These are phyloP conservation scores for Turritopsis rubra DNA, from an alignment of 30 jellyfish, hydroid and myxozoan species.

Conservation along the genomic window DNA sequence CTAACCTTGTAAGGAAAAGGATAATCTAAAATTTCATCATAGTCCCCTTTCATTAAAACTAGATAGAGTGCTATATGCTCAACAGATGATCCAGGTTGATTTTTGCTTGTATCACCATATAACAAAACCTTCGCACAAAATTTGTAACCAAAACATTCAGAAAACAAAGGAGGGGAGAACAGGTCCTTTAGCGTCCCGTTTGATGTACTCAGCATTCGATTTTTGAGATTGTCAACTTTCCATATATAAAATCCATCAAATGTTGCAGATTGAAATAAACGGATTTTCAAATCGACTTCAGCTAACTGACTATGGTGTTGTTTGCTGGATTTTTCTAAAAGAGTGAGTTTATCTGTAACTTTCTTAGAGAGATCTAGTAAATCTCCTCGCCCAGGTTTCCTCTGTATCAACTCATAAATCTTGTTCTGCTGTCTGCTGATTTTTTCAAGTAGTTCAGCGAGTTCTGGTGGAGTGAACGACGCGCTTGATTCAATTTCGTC, in stretches of 20 bases:
- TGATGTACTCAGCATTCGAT: slow-evolving; percentile 52
- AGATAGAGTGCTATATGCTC: slow-evolving; percentile 51
- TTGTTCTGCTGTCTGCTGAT: neutral
- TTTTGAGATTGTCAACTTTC: slow-evolving; percentile 59
- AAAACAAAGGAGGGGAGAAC: slow-evolving; percentile 64
- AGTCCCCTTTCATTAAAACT: slow-evolving; percentile 51
- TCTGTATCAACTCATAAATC: neutral
- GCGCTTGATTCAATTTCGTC: neutral
- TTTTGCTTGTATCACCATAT: slow-evolving; percentile 44
- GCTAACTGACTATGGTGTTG: slow-evolving; percentile 20
- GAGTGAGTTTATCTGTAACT: slow-evolving; percentile 11
- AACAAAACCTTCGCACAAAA: slow-evolving; percentile 41
- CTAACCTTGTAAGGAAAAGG: slow-evolving; percentile 57
- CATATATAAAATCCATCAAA: slow-evolving; percentile 58
- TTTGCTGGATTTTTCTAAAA: slow-evolving; percentile 44
- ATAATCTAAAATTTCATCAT: slow-evolving; percentile 43
- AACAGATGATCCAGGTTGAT: slow-evolving; percentile 15
- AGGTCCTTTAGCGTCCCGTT: slow-evolving; percentile 42
- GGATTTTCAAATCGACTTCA: slow-evolving; percentile 41
- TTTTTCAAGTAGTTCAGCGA: neutral
- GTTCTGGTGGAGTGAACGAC: neutral
- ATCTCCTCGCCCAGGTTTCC: neutral
- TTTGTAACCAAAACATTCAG: slow-evolving; percentile 49
- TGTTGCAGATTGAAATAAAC: slow-evolving; percentile 55
- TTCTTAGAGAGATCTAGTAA: neutral